phyloP scores from a whole-genome alignment of 2,797 vertebrate species.

The Ataeniobius toweri region DNA sequence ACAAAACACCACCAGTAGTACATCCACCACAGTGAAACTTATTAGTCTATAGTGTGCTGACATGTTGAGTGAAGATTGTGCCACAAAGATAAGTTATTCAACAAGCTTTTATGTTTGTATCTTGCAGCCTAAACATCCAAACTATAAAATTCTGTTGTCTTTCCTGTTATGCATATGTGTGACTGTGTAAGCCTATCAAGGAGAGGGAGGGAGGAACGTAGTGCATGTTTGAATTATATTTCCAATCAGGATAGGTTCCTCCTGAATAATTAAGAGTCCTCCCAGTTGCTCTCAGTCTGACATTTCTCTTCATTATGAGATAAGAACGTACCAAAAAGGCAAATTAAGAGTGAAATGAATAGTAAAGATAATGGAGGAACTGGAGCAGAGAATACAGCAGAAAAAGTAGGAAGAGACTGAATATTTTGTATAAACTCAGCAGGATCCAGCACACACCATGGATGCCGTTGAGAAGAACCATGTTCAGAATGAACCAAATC shows the following conservation, averaged over 20 bases:
- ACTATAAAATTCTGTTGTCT: constrained; percentile 50
- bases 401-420: neutral
- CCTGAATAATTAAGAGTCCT: constrained; percentile 6
- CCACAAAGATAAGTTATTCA: constrained; percentile 9
- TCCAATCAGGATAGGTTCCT: constrained; percentile 15
- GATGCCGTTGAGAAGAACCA: constrained; percentile 61
- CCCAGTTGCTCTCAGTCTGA: constrained; percentile 10
- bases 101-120: constrained; percentile 2
- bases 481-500: constrained; percentile 56
- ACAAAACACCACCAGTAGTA: neutral
- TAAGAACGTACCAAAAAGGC: neutral
- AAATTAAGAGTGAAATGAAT: constrained; percentile 15
- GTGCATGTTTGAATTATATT: constrained; percentile 19
- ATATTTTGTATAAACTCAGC: constrained; percentile 40
- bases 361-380: constrained; percentile 10
- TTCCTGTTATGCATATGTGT: constrained; percentile 43
- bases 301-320: constrained; percentile 18
- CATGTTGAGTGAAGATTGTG: neutral
- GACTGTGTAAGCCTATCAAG: neutral
- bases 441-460: constrained; percentile 70
- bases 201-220: neutral
- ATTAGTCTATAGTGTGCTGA: neutral
- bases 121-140: neutral
- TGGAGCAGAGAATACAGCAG: neutral
- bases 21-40: neutral